Conservation (phyloP, 37 sponge, comb jelly and placozoan species). For the Haliclona indistincta region DNA sequence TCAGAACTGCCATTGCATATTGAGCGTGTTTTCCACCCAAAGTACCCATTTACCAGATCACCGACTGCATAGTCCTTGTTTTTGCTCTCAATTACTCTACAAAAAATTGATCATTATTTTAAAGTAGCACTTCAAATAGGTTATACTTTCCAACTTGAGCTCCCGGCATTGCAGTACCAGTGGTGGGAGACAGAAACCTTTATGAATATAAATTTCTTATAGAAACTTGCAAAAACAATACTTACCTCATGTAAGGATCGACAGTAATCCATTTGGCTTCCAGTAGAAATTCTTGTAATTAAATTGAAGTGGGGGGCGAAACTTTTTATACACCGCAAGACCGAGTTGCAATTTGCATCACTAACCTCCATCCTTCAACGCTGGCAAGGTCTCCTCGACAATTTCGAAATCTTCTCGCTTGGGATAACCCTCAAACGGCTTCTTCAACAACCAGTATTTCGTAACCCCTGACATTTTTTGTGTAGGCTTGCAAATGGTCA, state of each 20-base stretch:
- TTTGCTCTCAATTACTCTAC: constrained; percentile 72
- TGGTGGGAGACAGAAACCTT: neutral
- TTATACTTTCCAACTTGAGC: constrained; percentile 80
- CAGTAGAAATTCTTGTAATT: constrained; percentile 58
- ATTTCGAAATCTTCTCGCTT: constrained; percentile 67
- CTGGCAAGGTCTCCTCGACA: constrained; percentile 76
- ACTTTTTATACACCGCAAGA: neutral
- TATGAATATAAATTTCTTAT: neutral
- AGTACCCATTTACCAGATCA: constrained; percentile 45
- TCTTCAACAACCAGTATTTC: constrained; percentile 50
- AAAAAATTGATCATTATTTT: neutral
- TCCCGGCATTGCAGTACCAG: constrained; percentile 75
- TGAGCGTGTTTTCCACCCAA: constrained; percentile 79
- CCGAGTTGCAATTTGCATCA: neutral
- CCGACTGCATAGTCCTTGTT: constrained; percentile 63
- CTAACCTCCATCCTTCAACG: constrained; percentile 78
- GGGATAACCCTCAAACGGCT: constrained; percentile 69
- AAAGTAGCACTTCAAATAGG: too few relatives aligned
- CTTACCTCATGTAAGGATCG: constrained; percentile 94
- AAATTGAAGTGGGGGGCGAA: neutral
- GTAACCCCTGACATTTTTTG: too few relatives aligned
- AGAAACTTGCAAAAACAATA: neutral
- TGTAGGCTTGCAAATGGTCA: too few relatives aligned
- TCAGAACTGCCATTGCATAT: neutral
- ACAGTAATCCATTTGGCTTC: constrained; percentile 79